Base-by-base conservation (phyloP, 2,797 vertebrate species). In the Eulemur mongoz region DNA sequence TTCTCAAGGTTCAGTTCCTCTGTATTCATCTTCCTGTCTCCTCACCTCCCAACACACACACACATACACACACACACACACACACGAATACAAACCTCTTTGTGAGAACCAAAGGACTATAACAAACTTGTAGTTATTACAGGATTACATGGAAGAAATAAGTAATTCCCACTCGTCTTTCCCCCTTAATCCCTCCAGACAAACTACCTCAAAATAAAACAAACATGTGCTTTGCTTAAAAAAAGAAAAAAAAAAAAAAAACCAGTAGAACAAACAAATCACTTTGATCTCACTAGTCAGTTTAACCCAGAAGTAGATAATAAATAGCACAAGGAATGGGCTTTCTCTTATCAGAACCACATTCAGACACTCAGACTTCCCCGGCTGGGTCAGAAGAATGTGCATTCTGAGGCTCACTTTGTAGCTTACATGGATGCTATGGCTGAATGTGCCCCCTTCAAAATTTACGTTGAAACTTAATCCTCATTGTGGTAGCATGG, bases 201-300 rank as follows among this genome's bases (percentile, higher is more conserved):
- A 90, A 87, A 95, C 32, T 54, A 93, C 91, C 94, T 90, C 70
- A 92, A 94, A 96, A 92, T 35, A 92, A 95, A 95, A 92, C 45
- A 91, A 95, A 92, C 59, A 94, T 89, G 59, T 32, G 25, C 48
- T 89, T 85, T 54, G 67, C 35, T 91, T 45, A 91, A 85, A 96
- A 57, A 57, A 57, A n/a, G n/a, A 9, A 54, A 54, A 8, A 54
- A 25, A 23, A 25, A 57, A 93, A n/a, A 45, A 86, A 91, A 94
- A 40, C 27, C n/a, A 87, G 13, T 67, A 50, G 69, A 82, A 38
- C 40, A 81, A 96, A 92, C 43, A 79, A 79, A 78, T 40, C 43
- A 27, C 80, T 95, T 45, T 75, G 75, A 83, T 94, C 57, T 80
- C 78, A 70, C 61, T 40, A 18, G 65, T 65, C 75, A 76, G 25